Percentiles rank a stretch among this genome's conserved stretches.
phyloP scores from a whole-genome alignment of 2,888 invertebrate genomes.

The Oscheius sp. region DNA sequence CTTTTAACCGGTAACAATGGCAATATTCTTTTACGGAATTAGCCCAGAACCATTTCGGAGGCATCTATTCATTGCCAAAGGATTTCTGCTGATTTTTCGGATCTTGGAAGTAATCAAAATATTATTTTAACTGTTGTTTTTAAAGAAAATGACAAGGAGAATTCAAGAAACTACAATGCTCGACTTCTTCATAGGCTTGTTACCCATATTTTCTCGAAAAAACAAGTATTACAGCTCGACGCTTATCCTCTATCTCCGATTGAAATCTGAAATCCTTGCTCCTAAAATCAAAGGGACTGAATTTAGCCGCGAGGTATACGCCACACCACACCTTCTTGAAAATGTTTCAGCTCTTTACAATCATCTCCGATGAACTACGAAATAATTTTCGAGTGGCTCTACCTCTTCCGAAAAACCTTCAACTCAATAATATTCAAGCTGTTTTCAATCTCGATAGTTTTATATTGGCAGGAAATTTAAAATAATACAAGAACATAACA shows the following conservation, averaged over 20 bases:
- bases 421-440: slow-evolving; percentile 12
- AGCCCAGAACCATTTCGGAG: not conserved
- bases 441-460: not conserved
- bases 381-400: slow-evolving; percentile 9
- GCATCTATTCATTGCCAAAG: not conserved
- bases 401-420: slow-evolving; percentile 3
- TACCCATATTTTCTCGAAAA: not conserved
- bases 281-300: not conserved
- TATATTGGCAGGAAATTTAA: slow-evolving; percentile 12
- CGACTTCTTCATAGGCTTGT: slow-evolving; percentile 15
- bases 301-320: not conserved
- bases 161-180: not conserved
- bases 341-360: not conserved
- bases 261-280: slow-evolving; percentile 23
- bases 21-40: not conserved
- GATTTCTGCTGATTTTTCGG: not conserved
- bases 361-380: slow-evolving; percentile 1
- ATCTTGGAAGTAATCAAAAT: not conserved
- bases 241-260: slow-evolving; percentile 9
- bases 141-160: not conserved
- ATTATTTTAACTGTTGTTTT: not conserved
- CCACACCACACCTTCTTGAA: not conserved
- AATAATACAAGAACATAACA: not conserved
- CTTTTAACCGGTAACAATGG: not conserved
- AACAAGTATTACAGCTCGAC: not conserved